Evolutionary conservation across 2,888 invertebrate species (phyloP), one percentile per base, ranked within the genome.

Genomic region (Plemyria rubiginata): DNA sequence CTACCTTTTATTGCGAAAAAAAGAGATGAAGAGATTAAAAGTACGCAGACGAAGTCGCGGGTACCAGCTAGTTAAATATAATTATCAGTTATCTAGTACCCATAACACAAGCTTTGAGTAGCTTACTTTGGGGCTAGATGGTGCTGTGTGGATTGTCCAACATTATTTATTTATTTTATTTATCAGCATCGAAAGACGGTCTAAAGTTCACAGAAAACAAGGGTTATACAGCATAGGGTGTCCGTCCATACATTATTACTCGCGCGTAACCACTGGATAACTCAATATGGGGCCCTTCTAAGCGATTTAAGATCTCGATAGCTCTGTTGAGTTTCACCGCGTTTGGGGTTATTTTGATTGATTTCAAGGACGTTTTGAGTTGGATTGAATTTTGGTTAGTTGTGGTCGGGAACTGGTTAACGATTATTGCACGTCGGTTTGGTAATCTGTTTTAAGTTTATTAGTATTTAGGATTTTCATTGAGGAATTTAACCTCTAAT

Each of bases 301-400:
- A 87, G 81, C 87, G 88, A 86, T 91, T 89, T 88, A 86, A 91
- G 89, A 89, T 88, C 77, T 80, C 85, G 76, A 85, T 82, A 53
- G 84, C 80, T 84, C 79, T 80, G 84, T 81, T 84, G 85, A 84
- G 81, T 84, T 80, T 79, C 78, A 74, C 72, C 78, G 8, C n/a
- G 41, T 41, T 49, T 46, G 81, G 87, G 86, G 85, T 81, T 84
- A 81, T 81, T 84, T 82, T 87, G 85, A 88, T 88, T 88, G 88
- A 90, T 87, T 86, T 79, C 77, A 77, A 85, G 74, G 73, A 68
- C 65, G 60, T 53, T 61, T 60, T 60, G 36, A 65, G 66, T 56
- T 67, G 60, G 64, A 55, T 48, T 53, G 6, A 32, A 45, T 28
- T 51, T 55, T 12, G 4, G 41, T 53, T 11, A 15, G 9, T 12